A percentile compares a stretch with the other conserved stretches of the same genome.
Conservation (phyloP, 2,888 invertebrate species). For the Nomada goodeniana region DNA sequence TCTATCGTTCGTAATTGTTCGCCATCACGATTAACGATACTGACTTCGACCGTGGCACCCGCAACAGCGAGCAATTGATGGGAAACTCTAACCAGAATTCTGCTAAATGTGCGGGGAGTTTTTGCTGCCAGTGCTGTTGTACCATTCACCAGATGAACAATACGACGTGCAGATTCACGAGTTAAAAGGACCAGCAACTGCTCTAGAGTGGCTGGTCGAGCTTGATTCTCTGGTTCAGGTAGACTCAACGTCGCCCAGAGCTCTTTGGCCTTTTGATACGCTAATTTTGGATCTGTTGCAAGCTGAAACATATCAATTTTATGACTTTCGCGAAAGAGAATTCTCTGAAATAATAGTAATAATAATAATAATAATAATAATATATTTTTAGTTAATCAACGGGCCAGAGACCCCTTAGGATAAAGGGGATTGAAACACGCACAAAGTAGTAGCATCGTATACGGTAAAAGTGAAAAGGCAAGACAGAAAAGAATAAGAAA, state of each 20-base stretch:
- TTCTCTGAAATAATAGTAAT: no score
- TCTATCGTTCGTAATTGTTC: no score
- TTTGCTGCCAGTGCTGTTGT: slow-evolving; percentile 86
- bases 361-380: neutral
- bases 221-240: slow-evolving; percentile 94
- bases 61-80: slow-evolving; percentile 87
- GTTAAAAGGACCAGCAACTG: slow-evolving; percentile 91
- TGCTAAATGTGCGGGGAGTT: slow-evolving; percentile 85
- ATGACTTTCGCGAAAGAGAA: neutral
- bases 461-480: no score
- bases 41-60: slow-evolving; percentile 88
- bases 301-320: slow-evolving; percentile 85
- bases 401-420: no score
- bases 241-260: slow-evolving; percentile 89
- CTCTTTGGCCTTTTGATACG: slow-evolving; percentile 90
- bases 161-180: slow-evolving; percentile 90
- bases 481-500: no score
- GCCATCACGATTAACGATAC: neutral
- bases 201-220: slow-evolving; percentile 91
- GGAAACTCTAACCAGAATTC: slow-evolving; percentile 77
- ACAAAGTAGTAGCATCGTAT: no score
- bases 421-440: no score
- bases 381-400: neutral
- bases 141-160: slow-evolving; percentile 92
- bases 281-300: slow-evolving; percentile 91